A percentile compares a stretch with the other conserved stretches of the same genome.
Evolutionary conservation across 2,113 vertebrate genomes (phyloP).

Genomic region (Gila orcuttii): DNA sequence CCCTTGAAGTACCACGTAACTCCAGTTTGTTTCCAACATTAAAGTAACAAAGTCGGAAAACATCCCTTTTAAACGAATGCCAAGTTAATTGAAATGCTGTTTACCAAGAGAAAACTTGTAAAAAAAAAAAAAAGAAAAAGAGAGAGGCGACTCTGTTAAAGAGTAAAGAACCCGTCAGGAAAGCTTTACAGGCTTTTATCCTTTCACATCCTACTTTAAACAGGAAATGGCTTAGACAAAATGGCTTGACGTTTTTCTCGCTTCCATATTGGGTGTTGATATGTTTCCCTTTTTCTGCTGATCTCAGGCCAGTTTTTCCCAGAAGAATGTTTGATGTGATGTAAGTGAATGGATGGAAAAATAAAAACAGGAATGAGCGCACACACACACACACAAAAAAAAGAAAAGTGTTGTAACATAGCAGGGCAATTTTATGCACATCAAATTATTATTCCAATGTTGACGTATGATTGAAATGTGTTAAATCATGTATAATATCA

Average conservation of each 20-base stretch:
- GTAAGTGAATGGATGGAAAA: constrained; percentile 9
- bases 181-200: constrained; percentile 42
- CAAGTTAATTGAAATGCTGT: constrained; percentile 33
- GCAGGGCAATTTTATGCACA: not conserved
- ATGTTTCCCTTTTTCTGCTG: constrained; percentile 28
- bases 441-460: not conserved
- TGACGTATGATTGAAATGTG: not conserved
- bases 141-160: constrained; percentile 6
- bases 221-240: constrained; percentile 37
- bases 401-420: too few relatives aligned
- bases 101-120: constrained; percentile 13
- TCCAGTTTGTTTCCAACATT: not conserved
- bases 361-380: constrained; percentile 2
- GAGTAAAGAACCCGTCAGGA: constrained; percentile 34
- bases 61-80: not conserved
- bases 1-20: not conserved
- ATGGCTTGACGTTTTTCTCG: constrained; percentile 37
- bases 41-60: constrained; percentile 1
- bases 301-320: constrained; percentile 26
- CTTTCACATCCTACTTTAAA: constrained; percentile 44
- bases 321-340: constrained; percentile 5
- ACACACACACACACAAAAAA: too few relatives aligned
- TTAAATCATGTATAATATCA: constrained; percentile 5
- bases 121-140: not conserved
- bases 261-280: constrained; percentile 40